These are phyloP conservation scores for Chrysolina haemoptera DNA, from an alignment of 2,888 invertebrate species.

Conservation along the genomic window DNA sequence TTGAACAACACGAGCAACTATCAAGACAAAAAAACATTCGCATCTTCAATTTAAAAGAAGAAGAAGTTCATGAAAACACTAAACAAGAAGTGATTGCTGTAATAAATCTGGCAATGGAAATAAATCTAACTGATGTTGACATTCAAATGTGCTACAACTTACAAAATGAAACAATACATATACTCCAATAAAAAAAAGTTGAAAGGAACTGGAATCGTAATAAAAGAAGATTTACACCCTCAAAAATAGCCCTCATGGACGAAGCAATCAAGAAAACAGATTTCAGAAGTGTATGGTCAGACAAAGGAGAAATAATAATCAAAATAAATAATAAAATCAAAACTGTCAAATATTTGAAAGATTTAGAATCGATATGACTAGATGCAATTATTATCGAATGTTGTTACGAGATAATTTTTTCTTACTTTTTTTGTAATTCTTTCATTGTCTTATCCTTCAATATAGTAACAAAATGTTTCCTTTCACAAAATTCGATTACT, in stretches of 20 bases:
- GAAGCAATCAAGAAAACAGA: slow-evolving; percentile 22
- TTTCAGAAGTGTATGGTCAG: slow-evolving; percentile 20
- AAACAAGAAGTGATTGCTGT: slow-evolving; percentile 7
- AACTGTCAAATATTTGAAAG: slow-evolving; percentile 8
- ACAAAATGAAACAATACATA: slow-evolving; percentile 16
- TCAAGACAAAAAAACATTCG: slow-evolving; percentile 15
- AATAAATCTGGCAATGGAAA: slow-evolving; percentile 18
- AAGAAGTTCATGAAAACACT: slow-evolving; percentile 12
- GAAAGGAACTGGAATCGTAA: slow-evolving; percentile 15
- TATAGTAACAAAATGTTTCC: too few relatives aligned
- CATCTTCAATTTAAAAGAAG: slow-evolving; percentile 10
- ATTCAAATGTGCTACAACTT: slow-evolving; percentile 14
- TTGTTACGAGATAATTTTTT: neutral
- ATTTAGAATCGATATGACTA: slow-evolving; percentile 16
- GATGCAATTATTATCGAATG: neutral
- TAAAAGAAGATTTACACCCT: slow-evolving; percentile 16
- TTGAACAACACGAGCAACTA: slow-evolving; percentile 19
- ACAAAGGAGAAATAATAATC: slow-evolving; percentile 17
- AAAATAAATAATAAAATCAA: slow-evolving; percentile 23
- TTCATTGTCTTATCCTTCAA: too few relatives aligned
- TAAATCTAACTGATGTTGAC: slow-evolving; percentile 22
- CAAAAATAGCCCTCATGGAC: slow-evolving; percentile 24
- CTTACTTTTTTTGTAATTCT: too few relatives aligned
- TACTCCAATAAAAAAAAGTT: slow-evolving; percentile 8
- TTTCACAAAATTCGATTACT: too few relatives aligned